Evolutionary conservation across 2,797 vertebrate genomes (phyloP).

Genomic region (Pseudocheirus occidentalis): DNA sequence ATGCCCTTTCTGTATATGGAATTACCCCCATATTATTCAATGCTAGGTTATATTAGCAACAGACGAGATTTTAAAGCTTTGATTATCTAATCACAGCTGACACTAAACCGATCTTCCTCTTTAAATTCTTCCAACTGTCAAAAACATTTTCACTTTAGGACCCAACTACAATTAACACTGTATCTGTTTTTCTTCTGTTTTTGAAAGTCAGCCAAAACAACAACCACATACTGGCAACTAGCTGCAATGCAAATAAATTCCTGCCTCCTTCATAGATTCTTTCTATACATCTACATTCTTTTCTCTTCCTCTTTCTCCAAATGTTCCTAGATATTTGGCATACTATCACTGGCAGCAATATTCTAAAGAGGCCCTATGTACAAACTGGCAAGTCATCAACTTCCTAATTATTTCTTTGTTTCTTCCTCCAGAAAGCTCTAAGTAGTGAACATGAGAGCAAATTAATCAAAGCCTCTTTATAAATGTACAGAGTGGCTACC

Average conservation of each 20-base stretch:
- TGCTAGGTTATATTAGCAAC: constrained; percentile 76
- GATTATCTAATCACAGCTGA: constrained; percentile 86
- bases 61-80: constrained; percentile 80
- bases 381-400: constrained; percentile 85
- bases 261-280: constrained; percentile 22
- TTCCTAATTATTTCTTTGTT: constrained; percentile 84
- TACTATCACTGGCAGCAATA: constrained; percentile 45
- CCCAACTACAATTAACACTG: constrained; percentile 77
- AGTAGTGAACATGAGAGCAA: constrained; percentile 67
- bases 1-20: constrained; percentile 79
- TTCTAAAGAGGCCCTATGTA: constrained; percentile 79
- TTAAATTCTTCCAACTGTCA: constrained; percentile 83
- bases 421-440: constrained; percentile 68
- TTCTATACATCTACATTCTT: neutral
- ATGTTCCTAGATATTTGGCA: constrained; percentile 38
- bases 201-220: constrained; percentile 84
- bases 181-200: constrained; percentile 67
- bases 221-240: constrained; percentile 41
- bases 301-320: constrained; percentile 11
- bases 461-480: constrained; percentile 74
- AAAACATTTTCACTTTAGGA: constrained; percentile 82
- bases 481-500: constrained; percentile 49
- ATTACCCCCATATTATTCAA: constrained; percentile 68
- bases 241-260: constrained; percentile 52
- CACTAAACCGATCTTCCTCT: constrained; percentile 86